phyloP scores from a whole-genome alignment of 2,888 invertebrate genomes.

The Tupiocoris notatus region DNA sequence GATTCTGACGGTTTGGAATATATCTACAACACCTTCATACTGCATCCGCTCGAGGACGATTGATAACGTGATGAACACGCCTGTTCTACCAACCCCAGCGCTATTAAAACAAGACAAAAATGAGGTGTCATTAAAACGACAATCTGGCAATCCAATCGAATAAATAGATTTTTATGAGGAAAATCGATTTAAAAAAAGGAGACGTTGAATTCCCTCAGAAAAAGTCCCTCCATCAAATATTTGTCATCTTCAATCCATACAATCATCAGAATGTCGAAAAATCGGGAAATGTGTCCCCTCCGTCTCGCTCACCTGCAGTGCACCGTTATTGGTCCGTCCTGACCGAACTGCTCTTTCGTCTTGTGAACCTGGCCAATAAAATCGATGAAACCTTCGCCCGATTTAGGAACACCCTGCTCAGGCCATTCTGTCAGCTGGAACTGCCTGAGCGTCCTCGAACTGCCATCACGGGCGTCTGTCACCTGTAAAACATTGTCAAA shows the following conservation, averaged over 20 bases:
- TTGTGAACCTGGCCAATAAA: slow-evolving; percentile 99
- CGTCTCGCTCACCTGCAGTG: slow-evolving; percentile 85
- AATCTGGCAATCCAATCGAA: too few relatives aligned
- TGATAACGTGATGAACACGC: slow-evolving; percentile 96
- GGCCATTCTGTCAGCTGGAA: slow-evolving; percentile 98
- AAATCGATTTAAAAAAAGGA: too few relatives aligned
- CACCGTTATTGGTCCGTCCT: slow-evolving; percentile 98
- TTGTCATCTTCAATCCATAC: too few relatives aligned
- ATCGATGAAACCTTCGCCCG: slow-evolving; percentile 98
- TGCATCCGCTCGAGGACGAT: slow-evolving; percentile 98
- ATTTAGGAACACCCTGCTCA: slow-evolving; percentile 94
- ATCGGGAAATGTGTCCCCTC: too few relatives aligned
- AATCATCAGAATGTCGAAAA: too few relatives aligned
- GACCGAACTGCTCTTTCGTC: slow-evolving; percentile 99
- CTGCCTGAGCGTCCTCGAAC: slow-evolving; percentile 91
- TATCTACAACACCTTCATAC: slow-evolving; percentile 97
- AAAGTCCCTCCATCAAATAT: too few relatives aligned
- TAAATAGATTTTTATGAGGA: too few relatives aligned
- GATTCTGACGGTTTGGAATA: slow-evolving; percentile 98
- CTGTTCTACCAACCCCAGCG: slow-evolving; percentile 97
- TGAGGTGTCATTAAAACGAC: too few relatives aligned
- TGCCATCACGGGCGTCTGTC: slow-evolving; percentile 95
- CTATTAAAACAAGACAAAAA: too few relatives aligned
- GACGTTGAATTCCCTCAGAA: too few relatives aligned
- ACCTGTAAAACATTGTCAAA: slow-evolving; percentile 57